phyloP scores from a whole-genome alignment of 2,797 vertebrate species.

The Myotis vivesi region DNA sequence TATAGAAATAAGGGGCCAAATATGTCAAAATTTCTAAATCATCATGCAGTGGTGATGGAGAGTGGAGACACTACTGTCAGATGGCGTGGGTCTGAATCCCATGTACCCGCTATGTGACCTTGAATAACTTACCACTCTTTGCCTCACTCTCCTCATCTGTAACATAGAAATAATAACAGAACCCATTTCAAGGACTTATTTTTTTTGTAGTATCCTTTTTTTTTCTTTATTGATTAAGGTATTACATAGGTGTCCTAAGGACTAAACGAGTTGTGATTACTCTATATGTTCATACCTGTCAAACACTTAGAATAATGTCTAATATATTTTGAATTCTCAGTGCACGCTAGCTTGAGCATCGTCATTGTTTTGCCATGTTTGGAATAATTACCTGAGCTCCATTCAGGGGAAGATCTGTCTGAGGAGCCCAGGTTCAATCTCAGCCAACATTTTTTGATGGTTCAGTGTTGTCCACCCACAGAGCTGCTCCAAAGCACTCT shows the following conservation, averaged over 20 bases:
- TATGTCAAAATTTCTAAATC: background rate
- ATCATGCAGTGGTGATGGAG: background rate
- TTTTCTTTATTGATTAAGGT: too few species aligned
- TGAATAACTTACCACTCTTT: background rate
- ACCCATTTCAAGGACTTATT: background rate
- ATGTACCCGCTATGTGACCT: background rate
- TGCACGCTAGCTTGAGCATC: background rate
- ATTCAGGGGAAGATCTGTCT: background rate
- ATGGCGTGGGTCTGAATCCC: background rate
- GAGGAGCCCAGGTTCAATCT: background rate
- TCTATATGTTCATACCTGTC: background rate
- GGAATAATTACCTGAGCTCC: background rate
- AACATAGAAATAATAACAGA: background rate
- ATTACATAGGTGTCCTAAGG: too few species aligned
- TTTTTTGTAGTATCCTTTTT: too few species aligned
- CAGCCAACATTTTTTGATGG: background rate
- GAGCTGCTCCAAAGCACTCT: background rate
- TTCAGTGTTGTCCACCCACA: too few species aligned
- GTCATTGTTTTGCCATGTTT: fast-evolving
- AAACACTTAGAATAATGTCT: background rate
- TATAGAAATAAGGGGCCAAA: background rate
- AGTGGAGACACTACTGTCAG: background rate
- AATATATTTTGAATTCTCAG: background rate
- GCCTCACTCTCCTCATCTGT: background rate
- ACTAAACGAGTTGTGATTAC: background rate